Evolutionary conservation across 2,888 invertebrate genomes (phyloP), one percentile per base, ranked within the genome.

Genomic region (Drepana falcataria): DNA sequence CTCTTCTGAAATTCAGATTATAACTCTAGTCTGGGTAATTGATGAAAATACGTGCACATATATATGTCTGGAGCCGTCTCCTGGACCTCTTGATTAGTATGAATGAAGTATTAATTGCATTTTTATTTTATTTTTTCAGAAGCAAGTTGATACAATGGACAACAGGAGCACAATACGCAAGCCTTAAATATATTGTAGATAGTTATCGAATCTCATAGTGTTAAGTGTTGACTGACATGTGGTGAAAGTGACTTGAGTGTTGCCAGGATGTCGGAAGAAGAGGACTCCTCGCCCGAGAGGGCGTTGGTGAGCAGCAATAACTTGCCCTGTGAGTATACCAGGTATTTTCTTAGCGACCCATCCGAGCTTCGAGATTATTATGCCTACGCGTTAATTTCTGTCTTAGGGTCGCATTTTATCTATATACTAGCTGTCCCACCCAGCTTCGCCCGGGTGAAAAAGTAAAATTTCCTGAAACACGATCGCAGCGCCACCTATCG

Each of bases 251-350:
- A 71, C 65, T 59, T 67, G 55, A 71, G 65, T 59, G 60, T 64
- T 51, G 55, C 53, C 62, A 82, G 68, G 58, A 91, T 91, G 91
- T 91, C 91, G 48, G 91, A 91, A 52, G 91, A 91, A 53, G 91
- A 91, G 60, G 91, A 91, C 52, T 83, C 86, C 1, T 88, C 90
- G 34, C 83, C 89, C 3, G 91, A 91, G 55, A 73, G 82, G 83
- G 90, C 85, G 0, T 68, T 89, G 63, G 80, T 76, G 60, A 87
- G 90, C 41, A 85, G 78, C 53, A 89, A 86, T 58, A 90, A 80
- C 82, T 81, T 88, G 49, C 89, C 91, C 64, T 90, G 91, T 91
- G 66, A 77, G 71, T 66, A 6, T 34, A n/a, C 5, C 2, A 2
- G 4, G 37, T 2, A 47, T 3, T 3, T 33, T n/a, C 52, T 48